Evolutionary conservation across 2,888 invertebrate genomes (phyloP), one percentile per base, ranked within the genome.

Genomic region (Meteorus cinctellus): DNA sequence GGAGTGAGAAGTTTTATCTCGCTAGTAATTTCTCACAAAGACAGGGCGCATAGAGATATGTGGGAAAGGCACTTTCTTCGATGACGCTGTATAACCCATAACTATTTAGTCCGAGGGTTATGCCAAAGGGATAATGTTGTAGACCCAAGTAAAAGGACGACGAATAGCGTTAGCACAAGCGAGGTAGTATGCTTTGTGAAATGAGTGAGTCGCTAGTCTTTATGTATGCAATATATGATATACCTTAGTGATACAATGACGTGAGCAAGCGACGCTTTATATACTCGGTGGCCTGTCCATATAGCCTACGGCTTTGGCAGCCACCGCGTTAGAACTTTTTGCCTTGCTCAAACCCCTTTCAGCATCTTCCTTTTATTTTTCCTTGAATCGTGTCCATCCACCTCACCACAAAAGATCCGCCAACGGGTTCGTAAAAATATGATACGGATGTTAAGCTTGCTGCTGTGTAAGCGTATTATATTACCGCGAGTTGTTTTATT

Each of bases 171-270:
- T 55, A 55, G 5, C 10, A 19, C 59, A 19, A 34, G 85, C 80
- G 82, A 85, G 85, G 82, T 85, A 84, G 82, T 80, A 78, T 76
- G 81, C 86, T 85, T 83, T 85, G 85, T 85, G 79, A 72, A 76
- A 75, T 79, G 80, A 83, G 84, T 82, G 84, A 84, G 82, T 83
- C 80, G 81, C 77, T 80, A 80, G 81, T 84, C 83, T 86, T 86
- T 86, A 86, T 84, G 82, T 79, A 77, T 81, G 80, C 81, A 29
- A 24, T 62, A 62, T 29, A 62, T 62, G 27, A 10, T 60, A 60
- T 19, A 62, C 31, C 8, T 62, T 62, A 4, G 55, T 55, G 55
- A 55, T 55, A 55, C 55, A 55, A 55, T 55, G 19, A 55, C 55
- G 55, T 19, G 19, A 0, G 19, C 55, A 19, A n/a, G n/a, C 19